Conservation (phyloP, 2,113 vertebrate genomes). For the Callocephalon fimbriatum region DNA sequence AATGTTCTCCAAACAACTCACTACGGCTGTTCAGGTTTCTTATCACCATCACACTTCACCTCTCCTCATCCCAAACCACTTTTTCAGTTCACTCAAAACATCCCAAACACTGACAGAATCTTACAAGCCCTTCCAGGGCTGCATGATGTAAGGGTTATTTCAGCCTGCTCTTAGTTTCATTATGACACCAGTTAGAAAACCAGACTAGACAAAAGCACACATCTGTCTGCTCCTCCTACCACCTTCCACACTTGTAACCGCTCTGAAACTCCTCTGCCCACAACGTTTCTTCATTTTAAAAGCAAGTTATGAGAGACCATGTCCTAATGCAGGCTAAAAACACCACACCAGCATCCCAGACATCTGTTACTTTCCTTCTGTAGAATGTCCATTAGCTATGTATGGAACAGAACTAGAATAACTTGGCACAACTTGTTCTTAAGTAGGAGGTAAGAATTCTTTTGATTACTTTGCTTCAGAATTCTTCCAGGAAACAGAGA, state of each 20-base stretch:
- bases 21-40: not conserved
- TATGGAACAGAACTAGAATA: conserved; percentile 2
- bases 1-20: not conserved
- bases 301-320: not conserved
- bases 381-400: not conserved
- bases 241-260: not conserved
- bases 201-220: not conserved
- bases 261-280: conserved; percentile 11
- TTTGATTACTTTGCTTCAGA: conserved; percentile 6
- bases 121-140: not conserved
- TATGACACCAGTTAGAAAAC: not conserved
- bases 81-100: not conserved
- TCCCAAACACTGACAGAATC: not conserved
- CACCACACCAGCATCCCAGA: not conserved
- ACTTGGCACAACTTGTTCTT: conserved; percentile 17
- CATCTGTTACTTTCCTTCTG: conserved; percentile 19
- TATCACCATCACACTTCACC: fast-evolving
- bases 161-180: not conserved
- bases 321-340: not conserved
- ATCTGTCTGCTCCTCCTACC: conserved; percentile 11
- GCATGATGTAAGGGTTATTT: not conserved
- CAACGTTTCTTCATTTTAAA: not conserved
- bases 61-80: not conserved
- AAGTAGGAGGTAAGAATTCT: conserved; percentile 3
- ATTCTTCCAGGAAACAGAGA: not conserved